These are phyloP conservation scores for Garra rufa DNA, from an alignment of 2,113 vertebrate species.

Conservation along the genomic window DNA sequence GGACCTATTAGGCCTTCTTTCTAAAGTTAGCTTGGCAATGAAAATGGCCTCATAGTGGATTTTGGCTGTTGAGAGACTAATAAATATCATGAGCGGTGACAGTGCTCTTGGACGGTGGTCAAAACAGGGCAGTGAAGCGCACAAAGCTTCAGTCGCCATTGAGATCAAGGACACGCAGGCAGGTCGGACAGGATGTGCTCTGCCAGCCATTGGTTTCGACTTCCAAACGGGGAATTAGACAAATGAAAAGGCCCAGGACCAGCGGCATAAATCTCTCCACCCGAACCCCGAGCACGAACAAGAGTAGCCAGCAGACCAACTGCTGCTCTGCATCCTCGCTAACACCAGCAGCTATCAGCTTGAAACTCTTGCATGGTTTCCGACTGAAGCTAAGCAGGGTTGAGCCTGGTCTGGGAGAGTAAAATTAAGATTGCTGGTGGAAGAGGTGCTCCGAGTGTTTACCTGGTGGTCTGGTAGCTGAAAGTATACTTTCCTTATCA, in stretches of 20 bases:
- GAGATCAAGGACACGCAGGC: constrained; percentile 58
- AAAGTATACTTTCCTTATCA: not conserved
- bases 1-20: constrained; percentile 45
- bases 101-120: constrained; percentile 48
- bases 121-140: constrained; percentile 40
- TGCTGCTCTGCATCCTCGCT: constrained; percentile 22
- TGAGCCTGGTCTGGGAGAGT: not conserved
- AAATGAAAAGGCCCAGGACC: constrained; percentile 69
- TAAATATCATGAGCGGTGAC: constrained; percentile 46
- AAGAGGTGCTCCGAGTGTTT: not conserved
- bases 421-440: not conserved
- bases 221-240: constrained; percentile 70
- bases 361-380: not conserved
- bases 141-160: constrained; percentile 30
- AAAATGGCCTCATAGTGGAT: constrained; percentile 44
- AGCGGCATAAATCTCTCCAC: constrained; percentile 69
- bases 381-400: not conserved
- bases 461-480: not conserved
- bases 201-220: constrained; percentile 63
- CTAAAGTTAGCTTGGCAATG: constrained; percentile 31
- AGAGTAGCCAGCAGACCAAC: constrained; percentile 46
- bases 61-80: constrained; percentile 42
- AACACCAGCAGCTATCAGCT: not conserved
- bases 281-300: constrained; percentile 58
- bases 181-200: constrained; percentile 52